phyloP scores from a whole-genome alignment of 2,113 vertebrate species.

The Sitta europaea region DNA sequence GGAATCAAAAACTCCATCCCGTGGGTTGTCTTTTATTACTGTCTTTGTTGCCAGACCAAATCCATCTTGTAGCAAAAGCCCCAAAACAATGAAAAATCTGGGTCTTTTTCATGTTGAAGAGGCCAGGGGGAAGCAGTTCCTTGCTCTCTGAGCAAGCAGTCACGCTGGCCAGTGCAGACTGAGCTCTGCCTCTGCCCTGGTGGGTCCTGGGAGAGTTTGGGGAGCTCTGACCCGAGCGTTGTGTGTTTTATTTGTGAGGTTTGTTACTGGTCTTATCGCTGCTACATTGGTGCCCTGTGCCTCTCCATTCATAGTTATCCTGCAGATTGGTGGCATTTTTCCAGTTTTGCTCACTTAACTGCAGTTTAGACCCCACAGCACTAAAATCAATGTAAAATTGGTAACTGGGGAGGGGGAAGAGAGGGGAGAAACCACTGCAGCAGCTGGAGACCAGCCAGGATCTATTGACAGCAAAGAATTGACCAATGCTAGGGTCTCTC shows the following conservation, averaged over 20 bases:
- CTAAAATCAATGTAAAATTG: not conserved
- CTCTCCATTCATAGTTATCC: not conserved
- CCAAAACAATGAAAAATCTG: not conserved
- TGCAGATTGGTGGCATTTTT: accelerated
- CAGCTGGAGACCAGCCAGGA: not conserved
- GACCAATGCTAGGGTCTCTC: not conserved
- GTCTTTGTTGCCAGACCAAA: not conserved
- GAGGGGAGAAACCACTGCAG: not conserved
- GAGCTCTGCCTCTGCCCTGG: not conserved
- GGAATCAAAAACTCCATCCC: not conserved
- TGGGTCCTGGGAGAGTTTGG: not conserved
- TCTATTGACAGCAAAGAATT: not conserved
- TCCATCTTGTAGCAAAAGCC: not conserved
- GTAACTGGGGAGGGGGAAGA: not conserved
- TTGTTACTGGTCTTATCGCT: not conserved
- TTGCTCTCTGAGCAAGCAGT: not conserved
- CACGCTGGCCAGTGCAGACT: not conserved
- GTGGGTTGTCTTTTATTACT: accelerated
- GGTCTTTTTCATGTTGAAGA: accelerated
- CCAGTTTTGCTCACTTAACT: not conserved
- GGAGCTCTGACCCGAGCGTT: not conserved
- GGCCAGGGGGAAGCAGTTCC: not conserved
- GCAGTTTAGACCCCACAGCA: not conserved
- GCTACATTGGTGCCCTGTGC: accelerated
- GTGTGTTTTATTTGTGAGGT: not conserved